phyloP scores from a whole-genome alignment of 2,888 invertebrate species.

The Luperina nickerlii region DNA sequence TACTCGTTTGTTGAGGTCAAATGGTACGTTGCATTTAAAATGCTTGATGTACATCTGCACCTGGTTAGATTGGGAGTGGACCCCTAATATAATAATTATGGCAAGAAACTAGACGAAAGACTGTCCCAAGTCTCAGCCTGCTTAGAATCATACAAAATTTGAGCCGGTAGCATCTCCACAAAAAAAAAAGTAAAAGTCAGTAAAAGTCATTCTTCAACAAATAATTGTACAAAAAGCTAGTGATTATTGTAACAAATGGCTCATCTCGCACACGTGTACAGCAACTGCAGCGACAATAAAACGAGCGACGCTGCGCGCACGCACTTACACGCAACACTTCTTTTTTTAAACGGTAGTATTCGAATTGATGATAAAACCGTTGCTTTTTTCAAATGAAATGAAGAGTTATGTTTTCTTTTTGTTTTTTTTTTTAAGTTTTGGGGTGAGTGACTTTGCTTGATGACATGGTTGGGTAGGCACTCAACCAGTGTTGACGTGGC shows the following conservation, averaged over 20 bases:
- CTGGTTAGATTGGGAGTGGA: background rate
- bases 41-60: background rate
- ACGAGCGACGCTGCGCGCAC: conserved; percentile 65
- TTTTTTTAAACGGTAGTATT: conserved; percentile 71
- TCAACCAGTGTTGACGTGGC: conserved; percentile 11
- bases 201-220: conserved; percentile 60
- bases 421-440: conserved; percentile 17
- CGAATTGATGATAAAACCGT: conserved; percentile 68
- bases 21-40: background rate
- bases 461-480: conserved; percentile 21
- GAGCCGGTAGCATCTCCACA: background rate
- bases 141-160: background rate
- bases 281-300: conserved; percentile 77
- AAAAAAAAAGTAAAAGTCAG: conserved; percentile 36
- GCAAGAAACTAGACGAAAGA: background rate
- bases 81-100: background rate
- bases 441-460: conserved; percentile 49
- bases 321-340: conserved; percentile 62
- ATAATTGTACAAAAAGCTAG: conserved; percentile 63
- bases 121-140: background rate
- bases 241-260: conserved; percentile 66
- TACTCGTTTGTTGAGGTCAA: too few species aligned
- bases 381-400: conserved; percentile 59
- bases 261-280: conserved; percentile 75
- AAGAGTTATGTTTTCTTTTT: conserved; percentile 31